These are phyloP conservation scores for Phyllostomus hastatus DNA, from an alignment of 2,113 vertebrate species.

Conservation along the genomic window DNA sequence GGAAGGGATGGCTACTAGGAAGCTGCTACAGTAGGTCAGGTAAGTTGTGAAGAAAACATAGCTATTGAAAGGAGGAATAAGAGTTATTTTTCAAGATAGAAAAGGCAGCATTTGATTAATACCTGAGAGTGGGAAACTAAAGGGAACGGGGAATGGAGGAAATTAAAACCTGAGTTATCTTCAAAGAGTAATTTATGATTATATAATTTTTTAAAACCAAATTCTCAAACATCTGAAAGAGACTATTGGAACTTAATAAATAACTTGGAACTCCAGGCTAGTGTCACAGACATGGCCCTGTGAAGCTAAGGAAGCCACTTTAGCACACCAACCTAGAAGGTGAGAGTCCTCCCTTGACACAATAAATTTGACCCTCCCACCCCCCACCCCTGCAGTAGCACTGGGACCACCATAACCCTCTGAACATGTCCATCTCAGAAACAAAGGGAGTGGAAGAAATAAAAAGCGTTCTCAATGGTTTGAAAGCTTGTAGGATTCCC, in stretches of 20 bases:
- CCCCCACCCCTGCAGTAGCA: neutral
- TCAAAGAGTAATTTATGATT: neutral
- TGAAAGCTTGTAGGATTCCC: neutral
- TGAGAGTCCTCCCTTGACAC: neutral
- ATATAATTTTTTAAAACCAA: neutral
- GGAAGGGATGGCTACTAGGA: neutral
- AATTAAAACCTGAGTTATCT: neutral
- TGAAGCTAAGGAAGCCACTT: neutral
- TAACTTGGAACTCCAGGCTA: neutral
- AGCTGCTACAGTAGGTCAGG: neutral
- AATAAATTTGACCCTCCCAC: neutral
- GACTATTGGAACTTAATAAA: neutral
- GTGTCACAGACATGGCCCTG: neutral
- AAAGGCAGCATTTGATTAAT: neutral
- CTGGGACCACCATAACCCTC: neutral
- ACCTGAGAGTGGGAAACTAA: neutral
- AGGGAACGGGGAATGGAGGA: neutral
- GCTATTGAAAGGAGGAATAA: neutral
- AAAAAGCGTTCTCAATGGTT: neutral
- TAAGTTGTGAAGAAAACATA: neutral
- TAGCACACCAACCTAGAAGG: neutral
- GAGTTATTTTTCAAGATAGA: neutral
- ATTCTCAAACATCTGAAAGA: neutral
- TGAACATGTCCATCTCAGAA: neutral
- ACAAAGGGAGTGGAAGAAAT: neutral